A percentile compares a stretch with the other conserved stretches of the same genome.
These are phyloP conservation scores for Hycleus phaleratus DNA, from an alignment of 1,140 invertebrate genomes.

Conservation along the genomic window DNA sequence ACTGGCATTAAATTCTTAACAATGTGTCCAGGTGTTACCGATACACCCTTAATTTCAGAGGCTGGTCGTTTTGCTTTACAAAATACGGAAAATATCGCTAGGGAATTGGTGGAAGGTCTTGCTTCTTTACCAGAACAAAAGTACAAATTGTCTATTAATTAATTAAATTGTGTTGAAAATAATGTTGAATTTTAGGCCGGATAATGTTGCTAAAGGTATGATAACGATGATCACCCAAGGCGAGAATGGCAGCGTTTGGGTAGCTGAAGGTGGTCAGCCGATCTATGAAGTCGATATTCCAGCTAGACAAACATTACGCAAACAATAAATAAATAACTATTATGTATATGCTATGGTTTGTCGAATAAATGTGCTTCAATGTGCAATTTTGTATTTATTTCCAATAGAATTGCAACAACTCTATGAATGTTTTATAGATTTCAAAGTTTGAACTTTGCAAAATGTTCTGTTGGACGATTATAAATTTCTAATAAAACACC, in stretches of 20 bases:
- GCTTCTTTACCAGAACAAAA: conserved; percentile 30
- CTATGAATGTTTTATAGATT: too few relatives aligned
- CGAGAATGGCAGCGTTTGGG: conserved; percentile 46
- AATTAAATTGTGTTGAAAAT: background rate
- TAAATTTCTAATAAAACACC: too few relatives aligned
- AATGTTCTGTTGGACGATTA: too few relatives aligned
- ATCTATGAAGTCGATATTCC: conserved; percentile 46
- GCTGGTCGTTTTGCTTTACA: conserved; percentile 29
- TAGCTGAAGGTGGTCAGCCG: conserved; percentile 44
- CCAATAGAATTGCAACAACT: too few relatives aligned
- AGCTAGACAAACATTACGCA: conserved; percentile 29
- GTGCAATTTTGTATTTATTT: too few relatives aligned
- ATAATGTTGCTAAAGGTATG: conserved; percentile 43
- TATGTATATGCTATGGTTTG: too few relatives aligned
- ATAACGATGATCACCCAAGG: conserved; percentile 45
- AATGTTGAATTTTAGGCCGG: conserved; percentile 35
- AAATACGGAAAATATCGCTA: conserved; percentile 40
- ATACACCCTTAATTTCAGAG: conserved; percentile 36
- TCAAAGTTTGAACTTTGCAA: too few relatives aligned
- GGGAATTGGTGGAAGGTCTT: conserved; percentile 36
- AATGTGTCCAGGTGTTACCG: conserved; percentile 41
- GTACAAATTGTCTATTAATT: conserved; percentile 9
- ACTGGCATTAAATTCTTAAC: conserved; percentile 43
- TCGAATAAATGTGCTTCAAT: too few relatives aligned
- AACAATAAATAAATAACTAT: too few relatives aligned